A percentile compares a stretch with the other conserved stretches of the same genome.
Evolutionary conservation across 1,140 invertebrate genomes (phyloP).

Genomic region (Drosophila erecta): DNA sequence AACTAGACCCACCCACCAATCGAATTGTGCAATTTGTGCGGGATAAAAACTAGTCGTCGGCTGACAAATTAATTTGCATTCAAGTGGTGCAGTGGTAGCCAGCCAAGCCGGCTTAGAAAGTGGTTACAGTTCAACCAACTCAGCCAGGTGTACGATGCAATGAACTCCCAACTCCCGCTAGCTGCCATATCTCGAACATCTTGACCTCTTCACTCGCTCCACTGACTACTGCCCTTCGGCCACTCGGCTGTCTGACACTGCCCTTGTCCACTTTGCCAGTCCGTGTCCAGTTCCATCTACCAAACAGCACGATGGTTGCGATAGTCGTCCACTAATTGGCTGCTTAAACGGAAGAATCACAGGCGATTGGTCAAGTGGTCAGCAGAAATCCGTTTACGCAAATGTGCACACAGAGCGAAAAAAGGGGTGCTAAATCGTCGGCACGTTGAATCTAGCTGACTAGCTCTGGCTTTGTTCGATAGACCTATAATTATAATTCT

Average conservation of each 20-base stretch:
- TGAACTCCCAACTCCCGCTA: slow-evolving; percentile 16
- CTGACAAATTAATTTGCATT: slow-evolving; percentile 73
- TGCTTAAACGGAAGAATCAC: slow-evolving; percentile 32
- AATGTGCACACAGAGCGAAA: slow-evolving; percentile 21
- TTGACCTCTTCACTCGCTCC: slow-evolving; percentile 34
- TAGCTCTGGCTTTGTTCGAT: too few relatives aligned
- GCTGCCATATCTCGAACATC: slow-evolving; percentile 7
- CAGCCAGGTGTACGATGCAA: slow-evolving; percentile 32
- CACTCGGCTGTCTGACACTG: slow-evolving; percentile 2
- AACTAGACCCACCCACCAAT: slow-evolving; percentile 17
- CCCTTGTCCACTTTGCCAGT: slow-evolving; percentile 9
- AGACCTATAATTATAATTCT: too few relatives aligned
- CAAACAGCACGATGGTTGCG: slow-evolving; percentile 7
- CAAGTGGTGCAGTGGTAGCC: slow-evolving; percentile 41
- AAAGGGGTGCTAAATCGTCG: too few relatives aligned
- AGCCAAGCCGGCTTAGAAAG: slow-evolving; percentile 55
- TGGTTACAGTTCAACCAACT: slow-evolving; percentile 42
- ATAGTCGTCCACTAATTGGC: slow-evolving; percentile 36
- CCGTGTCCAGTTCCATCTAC: slow-evolving; percentile 37
- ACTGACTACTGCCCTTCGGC: slow-evolving; percentile 17
- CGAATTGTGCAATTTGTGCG: slow-evolving; percentile 1
- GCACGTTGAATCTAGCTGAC: too few relatives aligned
- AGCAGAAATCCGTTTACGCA: slow-evolving; percentile 39
- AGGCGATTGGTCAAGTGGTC: slow-evolving; percentile 7
- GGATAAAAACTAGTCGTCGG: slow-evolving; percentile 25